A percentile compares a stretch with the other conserved stretches of the same genome.
These are phyloP conservation scores for Alentia gelatinosa DNA, from an alignment of 2,888 invertebrate species.

Conservation along the genomic window DNA sequence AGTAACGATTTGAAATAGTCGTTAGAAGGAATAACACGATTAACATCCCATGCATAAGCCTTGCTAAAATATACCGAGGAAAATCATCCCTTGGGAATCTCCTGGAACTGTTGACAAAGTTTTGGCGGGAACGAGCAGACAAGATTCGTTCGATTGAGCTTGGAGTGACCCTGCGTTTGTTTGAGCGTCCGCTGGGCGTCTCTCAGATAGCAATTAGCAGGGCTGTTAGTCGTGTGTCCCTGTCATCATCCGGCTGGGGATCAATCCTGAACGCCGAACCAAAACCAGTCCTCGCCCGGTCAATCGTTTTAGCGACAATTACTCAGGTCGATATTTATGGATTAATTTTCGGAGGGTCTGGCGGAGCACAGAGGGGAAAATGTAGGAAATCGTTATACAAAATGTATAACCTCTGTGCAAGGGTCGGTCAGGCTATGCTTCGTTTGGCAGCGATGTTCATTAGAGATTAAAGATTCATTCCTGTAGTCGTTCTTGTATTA, in stretches of 20 bases:
- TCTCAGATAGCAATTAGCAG: not conserved
- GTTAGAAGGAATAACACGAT: too few relatives aligned
- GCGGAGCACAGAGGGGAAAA: not conserved
- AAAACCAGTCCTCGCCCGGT: not conserved
- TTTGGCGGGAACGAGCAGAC: too few relatives aligned
- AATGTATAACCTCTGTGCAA: not conserved
- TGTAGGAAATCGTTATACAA: not conserved
- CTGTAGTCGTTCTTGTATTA: too few relatives aligned
- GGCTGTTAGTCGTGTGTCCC: not conserved
- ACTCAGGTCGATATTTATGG: not conserved
- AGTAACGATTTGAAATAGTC: too few relatives aligned
- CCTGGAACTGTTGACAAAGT: too few relatives aligned
- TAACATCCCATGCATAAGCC: too few relatives aligned
- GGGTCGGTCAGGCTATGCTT: not conserved
- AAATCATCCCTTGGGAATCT: too few relatives aligned
- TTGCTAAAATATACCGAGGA: too few relatives aligned
- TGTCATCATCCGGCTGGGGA: not conserved
- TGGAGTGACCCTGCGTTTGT: not conserved
- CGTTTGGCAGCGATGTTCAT: not conserved
- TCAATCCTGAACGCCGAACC: not conserved
- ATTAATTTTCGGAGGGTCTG: not conserved
- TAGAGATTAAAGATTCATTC: not conserved
- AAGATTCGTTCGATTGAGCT: too few relatives aligned
- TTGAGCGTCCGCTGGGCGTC: not conserved
- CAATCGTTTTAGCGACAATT: slow-evolving; percentile 15